These are phyloP conservation scores for Hipparchia semele DNA, from an alignment of 2,888 invertebrate species.

Conservation along the genomic window DNA sequence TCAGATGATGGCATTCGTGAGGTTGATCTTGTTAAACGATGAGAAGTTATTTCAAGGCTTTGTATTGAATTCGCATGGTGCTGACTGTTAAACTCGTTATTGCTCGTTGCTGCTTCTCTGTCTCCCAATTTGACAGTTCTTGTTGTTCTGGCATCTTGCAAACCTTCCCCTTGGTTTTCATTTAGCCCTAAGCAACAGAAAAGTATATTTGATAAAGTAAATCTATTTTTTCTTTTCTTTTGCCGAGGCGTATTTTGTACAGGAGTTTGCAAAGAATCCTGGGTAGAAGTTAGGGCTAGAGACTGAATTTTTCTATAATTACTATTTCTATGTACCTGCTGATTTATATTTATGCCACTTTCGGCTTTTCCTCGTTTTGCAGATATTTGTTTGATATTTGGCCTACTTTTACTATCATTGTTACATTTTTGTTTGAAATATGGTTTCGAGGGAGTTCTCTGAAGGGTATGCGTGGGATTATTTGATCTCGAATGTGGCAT, in stretches of 20 bases:
- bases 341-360: neutral
- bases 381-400: neutral
- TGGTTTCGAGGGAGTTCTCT: conserved; percentile 1
- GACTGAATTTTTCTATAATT: neutral
- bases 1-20: conserved; percentile 47
- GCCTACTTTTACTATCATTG: neutral
- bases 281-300: neutral
- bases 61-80: conserved; percentile 53
- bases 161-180: conserved; percentile 36
- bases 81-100: conserved; percentile 54
- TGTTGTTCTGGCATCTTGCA: conserved; percentile 21
- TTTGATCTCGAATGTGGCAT: neutral
- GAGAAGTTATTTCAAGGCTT: conserved; percentile 58
- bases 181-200: conserved; percentile 49
- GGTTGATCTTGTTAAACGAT: conserved; percentile 50
- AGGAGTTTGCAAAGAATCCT: conserved; percentile 2
- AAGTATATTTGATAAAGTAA: conserved; percentile 36
- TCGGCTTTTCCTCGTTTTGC: conserved; percentile 6
- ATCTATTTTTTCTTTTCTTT: conserved; percentile 20
- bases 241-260: neutral
- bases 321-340: conserved; percentile 9
- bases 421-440: neutral
- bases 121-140: neutral
- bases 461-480: neutral
- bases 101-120: neutral